Evolutionary conservation across 2,113 vertebrate species (phyloP), one percentile per base, ranked within the genome.

Genomic region (Phaetusa simplex): DNA sequence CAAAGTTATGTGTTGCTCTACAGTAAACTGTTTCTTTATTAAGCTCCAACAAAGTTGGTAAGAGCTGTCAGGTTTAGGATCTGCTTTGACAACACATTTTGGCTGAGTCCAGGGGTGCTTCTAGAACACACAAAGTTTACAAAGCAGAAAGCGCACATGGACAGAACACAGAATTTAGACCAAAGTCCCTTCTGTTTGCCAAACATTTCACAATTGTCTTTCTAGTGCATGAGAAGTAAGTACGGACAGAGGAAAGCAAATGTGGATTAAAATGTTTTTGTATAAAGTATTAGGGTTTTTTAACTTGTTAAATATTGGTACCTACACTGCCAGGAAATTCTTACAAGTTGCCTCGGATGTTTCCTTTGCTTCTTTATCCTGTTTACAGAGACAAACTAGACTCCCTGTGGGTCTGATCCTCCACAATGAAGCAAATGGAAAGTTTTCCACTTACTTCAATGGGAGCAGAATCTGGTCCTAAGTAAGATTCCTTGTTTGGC

Each of bases 281-380:
- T 50, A 49, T 12, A 61, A 88, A 95, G 29, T 32, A 69, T 79
- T 34, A 86, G 52, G 12, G 5, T 0, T 24, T 77, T 69, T 92
- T 43, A 6, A 49, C 12, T 92, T 92, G 45, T 91, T 92, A 95
- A 84, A 82, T 95, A 69, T 91, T 82, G 81, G 70, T 82, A 85
- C 78, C 95, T 95, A 73, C 66, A 79, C 47, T 95, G 95, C 86
- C 86, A 96, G 94, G 83, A 97, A 96, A 94, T 79, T 93, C 81
- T 93, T 94, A 82, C 81, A 76, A 91, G 71, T 93, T 87, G 81
- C 66, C 84, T 93, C 2, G 13, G 91, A 96, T 89, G 86, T 94
- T 95, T 89, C 77, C 84, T 97, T 89, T 95, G 58, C 84, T 82
- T 95, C 81, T 91, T 95, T 87, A 90, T 94, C 73, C 93, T 96